Evolutionary conservation across 2,888 invertebrate genomes (phyloP).

Genomic region (Dinocampus coccinellae): DNA sequence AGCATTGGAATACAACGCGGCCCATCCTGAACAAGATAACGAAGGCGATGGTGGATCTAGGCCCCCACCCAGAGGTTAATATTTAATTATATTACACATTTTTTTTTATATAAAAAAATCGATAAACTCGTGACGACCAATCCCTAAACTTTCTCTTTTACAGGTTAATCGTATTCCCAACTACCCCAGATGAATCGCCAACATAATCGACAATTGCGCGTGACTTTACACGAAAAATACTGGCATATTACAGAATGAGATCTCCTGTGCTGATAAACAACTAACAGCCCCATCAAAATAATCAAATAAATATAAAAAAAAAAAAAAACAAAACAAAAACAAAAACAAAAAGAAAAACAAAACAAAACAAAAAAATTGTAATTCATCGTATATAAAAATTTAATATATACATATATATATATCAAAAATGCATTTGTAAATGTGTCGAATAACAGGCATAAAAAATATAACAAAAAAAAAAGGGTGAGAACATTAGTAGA

Average conservation of each 20-base stretch:
- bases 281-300: neutral
- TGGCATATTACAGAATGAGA: constrained; percentile 61
- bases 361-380: neutral
- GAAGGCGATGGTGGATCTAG: constrained; percentile 52
- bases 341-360: no score
- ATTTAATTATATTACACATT: neutral
- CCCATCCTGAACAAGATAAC: constrained; percentile 68
- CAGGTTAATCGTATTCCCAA: constrained; percentile 16
- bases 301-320: constrained; percentile 5
- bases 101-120: neutral
- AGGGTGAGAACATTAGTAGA: no score
- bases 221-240: constrained; percentile 58
- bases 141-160: constrained; percentile 20
- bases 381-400: neutral
- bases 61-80: constrained; percentile 58
- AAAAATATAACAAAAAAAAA: neutral
- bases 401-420: neutral
- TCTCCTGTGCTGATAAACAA: constrained; percentile 53
- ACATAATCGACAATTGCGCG: constrained; percentile 45
- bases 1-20: constrained; percentile 69
- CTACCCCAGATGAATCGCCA: constrained; percentile 55
- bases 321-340: no score
- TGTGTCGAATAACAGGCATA: no score
- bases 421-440: neutral
- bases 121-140: constrained; percentile 9